Percentiles rank a stretch among this genome's conserved stretches.
Conservation (phyloP, 2,888 invertebrate genomes). For the Pteria penguin region DNA sequence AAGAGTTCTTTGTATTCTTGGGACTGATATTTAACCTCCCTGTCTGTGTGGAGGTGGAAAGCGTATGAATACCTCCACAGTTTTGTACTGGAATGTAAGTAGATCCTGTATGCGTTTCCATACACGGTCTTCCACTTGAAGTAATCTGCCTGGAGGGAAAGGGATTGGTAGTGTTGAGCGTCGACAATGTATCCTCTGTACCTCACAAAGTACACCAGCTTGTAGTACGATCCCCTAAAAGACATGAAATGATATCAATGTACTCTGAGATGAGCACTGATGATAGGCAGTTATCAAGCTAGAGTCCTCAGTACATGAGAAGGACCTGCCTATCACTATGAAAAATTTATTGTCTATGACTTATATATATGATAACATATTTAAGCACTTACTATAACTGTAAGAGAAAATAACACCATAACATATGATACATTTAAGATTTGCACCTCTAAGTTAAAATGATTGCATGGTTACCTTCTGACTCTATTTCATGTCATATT, state of each 20-base stretch:
- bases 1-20: background rate
- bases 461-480: too few species aligned
- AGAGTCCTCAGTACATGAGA: too few species aligned
- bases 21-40: background rate
- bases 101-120: conserved; percentile 2
- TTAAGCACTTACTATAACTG: too few species aligned
- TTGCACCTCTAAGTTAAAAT: too few species aligned
- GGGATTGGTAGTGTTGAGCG: conserved; percentile 6
- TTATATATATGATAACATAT: too few species aligned
- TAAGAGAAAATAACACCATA: too few species aligned
- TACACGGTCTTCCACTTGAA: conserved; percentile 34
- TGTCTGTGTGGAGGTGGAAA: conserved; percentile 34
- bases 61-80: conserved; percentile 31
- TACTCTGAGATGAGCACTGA: too few species aligned
- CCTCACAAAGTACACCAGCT: conserved; percentile 36
- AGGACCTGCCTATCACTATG: too few species aligned
- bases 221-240: conserved; percentile 32
- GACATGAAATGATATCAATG: background rate
- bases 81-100: background rate
- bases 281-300: too few species aligned
- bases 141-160: background rate
- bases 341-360: too few species aligned
- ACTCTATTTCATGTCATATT: too few species aligned
- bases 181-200: background rate
- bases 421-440: too few species aligned